Conservation (phyloP, 2,888 invertebrate genomes). For the Blastobasis adustella region DNA sequence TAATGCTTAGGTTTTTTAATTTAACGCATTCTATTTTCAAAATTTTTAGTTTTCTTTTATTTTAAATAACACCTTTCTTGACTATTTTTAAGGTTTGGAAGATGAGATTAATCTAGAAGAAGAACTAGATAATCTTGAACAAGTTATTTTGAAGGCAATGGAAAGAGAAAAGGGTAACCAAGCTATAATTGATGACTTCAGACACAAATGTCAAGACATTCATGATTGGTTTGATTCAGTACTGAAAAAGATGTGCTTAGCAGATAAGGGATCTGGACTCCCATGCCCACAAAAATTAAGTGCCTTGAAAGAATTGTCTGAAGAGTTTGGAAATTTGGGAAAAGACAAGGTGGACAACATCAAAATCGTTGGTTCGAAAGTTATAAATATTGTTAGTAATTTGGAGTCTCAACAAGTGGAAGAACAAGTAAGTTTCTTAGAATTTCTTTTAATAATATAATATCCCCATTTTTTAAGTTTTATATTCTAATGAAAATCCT, state of each 20-base stretch:
- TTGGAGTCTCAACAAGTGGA: conserved; percentile 93
- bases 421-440: conserved; percentile 77
- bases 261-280: conserved; percentile 89
- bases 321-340: conserved; percentile 84
- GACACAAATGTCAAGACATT: conserved; percentile 82
- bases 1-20: too few relatives aligned
- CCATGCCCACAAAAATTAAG: conserved; percentile 87
- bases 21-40: too few relatives aligned
- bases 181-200: conserved; percentile 84
- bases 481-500: conserved; percentile 1
- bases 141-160: conserved; percentile 80
- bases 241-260: conserved; percentile 85
- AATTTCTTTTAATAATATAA: background rate
- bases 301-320: conserved; percentile 81
- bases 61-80: background rate
- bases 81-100: conserved; percentile 62
- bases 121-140: conserved; percentile 81
- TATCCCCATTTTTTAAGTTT: too few relatives aligned
- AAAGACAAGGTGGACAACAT: conserved; percentile 82
- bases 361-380: conserved; percentile 80
- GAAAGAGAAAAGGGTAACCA: conserved; percentile 85
- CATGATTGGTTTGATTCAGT: conserved; percentile 89
- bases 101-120: conserved; percentile 82
- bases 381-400: conserved; percentile 88
- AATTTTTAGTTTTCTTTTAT: background rate